Conservation (phyloP, 2,888 invertebrate species). For the Eilema sororculum region DNA sequence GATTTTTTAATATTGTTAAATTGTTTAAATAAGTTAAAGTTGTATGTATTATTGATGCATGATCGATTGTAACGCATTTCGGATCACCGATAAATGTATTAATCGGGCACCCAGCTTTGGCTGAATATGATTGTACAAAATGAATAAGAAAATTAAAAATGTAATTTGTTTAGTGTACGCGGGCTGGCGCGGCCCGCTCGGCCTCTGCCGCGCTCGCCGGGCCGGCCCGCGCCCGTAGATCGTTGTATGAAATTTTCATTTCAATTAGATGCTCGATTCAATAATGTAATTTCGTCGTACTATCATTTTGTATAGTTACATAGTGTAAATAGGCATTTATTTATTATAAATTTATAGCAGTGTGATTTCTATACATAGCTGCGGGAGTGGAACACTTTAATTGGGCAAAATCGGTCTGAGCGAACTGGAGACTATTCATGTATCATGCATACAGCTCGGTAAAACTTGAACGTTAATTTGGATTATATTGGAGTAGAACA, state of each 20-base stretch:
- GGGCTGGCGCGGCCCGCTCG: constrained; percentile 51
- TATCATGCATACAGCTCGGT: constrained; percentile 78
- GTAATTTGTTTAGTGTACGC: constrained; percentile 75
- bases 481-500: constrained; percentile 84
- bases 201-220: constrained; percentile 44
- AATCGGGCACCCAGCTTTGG: constrained; percentile 82
- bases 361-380: constrained; percentile 85
- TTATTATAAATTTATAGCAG: constrained; percentile 87
- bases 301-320: constrained; percentile 87
- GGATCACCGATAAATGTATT: constrained; percentile 78
- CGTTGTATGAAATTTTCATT: constrained; percentile 81
- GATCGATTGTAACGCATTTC: constrained; percentile 81
- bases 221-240: constrained; percentile 69
- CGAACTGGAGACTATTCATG: constrained; percentile 75
- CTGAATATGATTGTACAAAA: constrained; percentile 85
- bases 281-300: constrained; percentile 84
- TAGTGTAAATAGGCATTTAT: constrained; percentile 88
- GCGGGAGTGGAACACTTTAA: constrained; percentile 80
- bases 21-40: constrained; percentile 85
- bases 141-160: constrained; percentile 74
- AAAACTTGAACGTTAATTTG: constrained; percentile 75
- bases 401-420: constrained; percentile 77
- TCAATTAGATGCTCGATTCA: constrained; percentile 83
- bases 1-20: constrained; percentile 84
- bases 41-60: constrained; percentile 83